These are phyloP conservation scores for Agrochola litura DNA, from an alignment of 2,888 invertebrate species.

Conservation along the genomic window DNA sequence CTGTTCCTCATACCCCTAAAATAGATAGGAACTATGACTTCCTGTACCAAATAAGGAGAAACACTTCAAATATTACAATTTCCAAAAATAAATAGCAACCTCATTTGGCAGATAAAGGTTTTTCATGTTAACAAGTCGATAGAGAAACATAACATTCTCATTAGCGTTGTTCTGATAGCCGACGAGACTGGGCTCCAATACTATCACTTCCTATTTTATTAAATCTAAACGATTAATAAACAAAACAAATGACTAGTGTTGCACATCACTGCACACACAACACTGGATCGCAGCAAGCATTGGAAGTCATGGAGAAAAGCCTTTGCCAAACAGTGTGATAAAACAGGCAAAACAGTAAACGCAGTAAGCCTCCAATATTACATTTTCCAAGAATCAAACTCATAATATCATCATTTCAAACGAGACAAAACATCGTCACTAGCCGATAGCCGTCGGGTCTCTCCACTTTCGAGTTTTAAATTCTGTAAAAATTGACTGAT, in stretches of 20 bases:
- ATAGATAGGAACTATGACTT: neutral
- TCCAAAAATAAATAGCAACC: neutral
- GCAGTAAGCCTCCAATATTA: neutral
- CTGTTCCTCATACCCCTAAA: too few relatives aligned
- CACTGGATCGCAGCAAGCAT: neutral
- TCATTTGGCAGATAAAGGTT: conserved; percentile 11
- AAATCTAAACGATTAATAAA: conserved; percentile 6
- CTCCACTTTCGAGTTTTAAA: neutral
- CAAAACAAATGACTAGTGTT: neutral
- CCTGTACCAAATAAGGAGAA: neutral
- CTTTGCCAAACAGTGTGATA: neutral
- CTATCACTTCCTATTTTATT: neutral
- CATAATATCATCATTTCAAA: too few relatives aligned
- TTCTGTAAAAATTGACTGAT: neutral
- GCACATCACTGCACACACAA: neutral
- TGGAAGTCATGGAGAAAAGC: neutral
- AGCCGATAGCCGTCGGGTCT: too few relatives aligned
- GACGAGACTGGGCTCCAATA: neutral
- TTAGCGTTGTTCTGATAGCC: conserved; percentile 18
- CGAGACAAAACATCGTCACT: neutral
- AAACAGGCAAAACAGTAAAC: neutral
- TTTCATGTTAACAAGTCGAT: neutral
- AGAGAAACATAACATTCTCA: conserved; percentile 10
- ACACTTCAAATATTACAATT: neutral
- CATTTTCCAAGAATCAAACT: neutral